Conservation (phyloP, 2,113 vertebrate genomes). For the Sinocyclocheilus maitianheensis region DNA sequence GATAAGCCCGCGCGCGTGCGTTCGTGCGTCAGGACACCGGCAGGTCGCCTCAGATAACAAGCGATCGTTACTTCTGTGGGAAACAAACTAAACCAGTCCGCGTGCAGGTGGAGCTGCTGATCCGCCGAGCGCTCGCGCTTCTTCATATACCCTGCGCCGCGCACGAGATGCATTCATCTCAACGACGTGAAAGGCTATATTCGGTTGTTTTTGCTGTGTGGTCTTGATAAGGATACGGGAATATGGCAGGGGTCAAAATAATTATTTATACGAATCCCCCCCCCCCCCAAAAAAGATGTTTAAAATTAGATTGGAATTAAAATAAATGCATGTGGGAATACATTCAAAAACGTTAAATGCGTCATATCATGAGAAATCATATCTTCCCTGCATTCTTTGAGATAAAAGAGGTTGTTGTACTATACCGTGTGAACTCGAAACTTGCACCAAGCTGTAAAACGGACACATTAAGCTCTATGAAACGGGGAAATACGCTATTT, state of each 20-base stretch:
- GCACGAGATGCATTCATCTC: constrained; percentile 5
- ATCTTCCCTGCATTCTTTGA: background rate
- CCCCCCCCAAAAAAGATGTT: background rate
- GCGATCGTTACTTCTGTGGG: background rate
- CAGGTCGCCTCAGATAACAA: constrained; percentile 16
- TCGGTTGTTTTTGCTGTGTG: background rate
- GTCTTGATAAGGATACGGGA: constrained; percentile 14
- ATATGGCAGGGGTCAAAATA: background rate
- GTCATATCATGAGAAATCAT: constrained; percentile 3
- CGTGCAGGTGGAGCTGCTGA: background rate
- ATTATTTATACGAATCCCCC: background rate
- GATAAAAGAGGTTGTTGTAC: background rate
- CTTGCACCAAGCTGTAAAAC: background rate
- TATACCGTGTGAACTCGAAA: background rate
- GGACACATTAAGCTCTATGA: no score
- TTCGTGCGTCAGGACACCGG: background rate
- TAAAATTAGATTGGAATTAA: constrained; percentile 15
- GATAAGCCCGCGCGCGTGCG: constrained; percentile 14
- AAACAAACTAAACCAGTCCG: background rate
- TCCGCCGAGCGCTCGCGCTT: constrained; percentile 6
- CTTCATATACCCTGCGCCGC: background rate
- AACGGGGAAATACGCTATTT: no score
- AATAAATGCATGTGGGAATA: constrained; percentile 38
- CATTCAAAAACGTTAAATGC: background rate
- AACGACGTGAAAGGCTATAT: constrained; percentile 30